These are phyloP conservation scores for Hylaeus anthracinus DNA, from an alignment of 1,140 invertebrate species.

Conservation along the genomic window DNA sequence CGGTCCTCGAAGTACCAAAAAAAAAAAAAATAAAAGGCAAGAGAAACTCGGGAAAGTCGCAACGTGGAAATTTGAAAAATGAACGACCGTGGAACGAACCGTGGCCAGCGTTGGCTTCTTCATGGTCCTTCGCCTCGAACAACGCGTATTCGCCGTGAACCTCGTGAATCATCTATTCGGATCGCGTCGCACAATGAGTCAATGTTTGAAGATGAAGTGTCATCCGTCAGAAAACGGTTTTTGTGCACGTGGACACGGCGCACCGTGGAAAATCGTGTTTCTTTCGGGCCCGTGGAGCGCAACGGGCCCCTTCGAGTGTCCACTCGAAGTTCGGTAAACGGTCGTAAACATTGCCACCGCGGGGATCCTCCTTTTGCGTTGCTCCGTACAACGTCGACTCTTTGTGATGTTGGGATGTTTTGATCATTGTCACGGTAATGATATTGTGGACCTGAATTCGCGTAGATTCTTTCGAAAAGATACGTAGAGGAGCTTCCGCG, in stretches of 20 bases:
- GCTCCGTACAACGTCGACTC: not conserved
- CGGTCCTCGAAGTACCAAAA: not conserved
- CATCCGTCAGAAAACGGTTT: conserved; percentile 63
- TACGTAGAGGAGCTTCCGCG: too few species aligned
- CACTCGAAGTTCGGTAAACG: conserved; percentile 46
- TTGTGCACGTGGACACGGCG: conserved; percentile 49
- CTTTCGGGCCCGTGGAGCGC: conserved; percentile 21
- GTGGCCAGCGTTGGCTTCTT: conserved; percentile 45
- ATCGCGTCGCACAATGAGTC: conserved; percentile 65
- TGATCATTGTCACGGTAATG: not conserved
- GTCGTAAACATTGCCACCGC: conserved; percentile 1
- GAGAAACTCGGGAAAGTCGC: not conserved
- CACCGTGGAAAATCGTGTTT: conserved; percentile 67
- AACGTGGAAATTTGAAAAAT: conserved; percentile 21
- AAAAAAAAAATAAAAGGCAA: not conserved
- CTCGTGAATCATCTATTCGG: conserved; percentile 74
- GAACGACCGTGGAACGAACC: conserved; percentile 29
- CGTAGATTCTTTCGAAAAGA: too few species aligned
- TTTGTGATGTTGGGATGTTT: not conserved
- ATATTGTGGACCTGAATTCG: not conserved
- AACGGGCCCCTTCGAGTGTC: conserved; percentile 39
- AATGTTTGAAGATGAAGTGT: conserved; percentile 69
- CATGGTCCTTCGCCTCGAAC: conserved; percentile 27
- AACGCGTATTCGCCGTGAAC: conserved; percentile 51
- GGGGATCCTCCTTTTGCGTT: not conserved